phyloP scores from a whole-genome alignment of 2,888 invertebrate genomes.

The Achlya flavicornis region DNA sequence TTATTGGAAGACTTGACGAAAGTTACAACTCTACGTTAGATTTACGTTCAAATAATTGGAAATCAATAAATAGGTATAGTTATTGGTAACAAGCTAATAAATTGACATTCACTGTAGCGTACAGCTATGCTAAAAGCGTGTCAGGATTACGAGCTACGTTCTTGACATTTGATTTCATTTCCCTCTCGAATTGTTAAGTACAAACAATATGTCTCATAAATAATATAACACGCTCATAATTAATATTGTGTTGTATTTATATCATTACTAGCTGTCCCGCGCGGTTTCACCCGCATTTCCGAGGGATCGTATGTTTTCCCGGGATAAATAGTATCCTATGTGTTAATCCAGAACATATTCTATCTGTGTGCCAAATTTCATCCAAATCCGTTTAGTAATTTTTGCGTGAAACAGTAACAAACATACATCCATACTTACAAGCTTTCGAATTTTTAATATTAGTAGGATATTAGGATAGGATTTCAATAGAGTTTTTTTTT shows the following conservation, averaged over 20 bases:
- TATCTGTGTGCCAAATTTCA: no score
- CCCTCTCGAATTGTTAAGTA: conserved; percentile 12
- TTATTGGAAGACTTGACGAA: no score
- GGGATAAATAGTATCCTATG: no score
- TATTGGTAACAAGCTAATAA: not conserved
- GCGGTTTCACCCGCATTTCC: no score
- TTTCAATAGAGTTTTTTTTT: no score
- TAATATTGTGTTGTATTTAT: conserved; percentile 3
- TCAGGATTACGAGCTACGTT: conserved; percentile 12
- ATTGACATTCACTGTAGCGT: not conserved
- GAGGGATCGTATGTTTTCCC: no score
- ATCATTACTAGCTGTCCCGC: not conserved
- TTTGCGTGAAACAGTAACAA: no score
- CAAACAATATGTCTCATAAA: conserved; percentile 1
- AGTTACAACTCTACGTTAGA: not conserved
- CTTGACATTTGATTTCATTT: conserved; percentile 22
- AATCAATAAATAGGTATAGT: not conserved
- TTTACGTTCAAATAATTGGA: not conserved
- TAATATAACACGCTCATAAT: not conserved
- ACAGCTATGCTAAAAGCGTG: not conserved
- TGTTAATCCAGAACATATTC: no score
- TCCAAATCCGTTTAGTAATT: no score
- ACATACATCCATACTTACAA: no score
- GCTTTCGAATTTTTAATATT: no score
- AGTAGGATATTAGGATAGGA: no score